A percentile compares a stretch with the other conserved stretches of the same genome.
Conservation (phyloP, 2,797 vertebrate species). For the Rhadinocentrus ornatus region DNA sequence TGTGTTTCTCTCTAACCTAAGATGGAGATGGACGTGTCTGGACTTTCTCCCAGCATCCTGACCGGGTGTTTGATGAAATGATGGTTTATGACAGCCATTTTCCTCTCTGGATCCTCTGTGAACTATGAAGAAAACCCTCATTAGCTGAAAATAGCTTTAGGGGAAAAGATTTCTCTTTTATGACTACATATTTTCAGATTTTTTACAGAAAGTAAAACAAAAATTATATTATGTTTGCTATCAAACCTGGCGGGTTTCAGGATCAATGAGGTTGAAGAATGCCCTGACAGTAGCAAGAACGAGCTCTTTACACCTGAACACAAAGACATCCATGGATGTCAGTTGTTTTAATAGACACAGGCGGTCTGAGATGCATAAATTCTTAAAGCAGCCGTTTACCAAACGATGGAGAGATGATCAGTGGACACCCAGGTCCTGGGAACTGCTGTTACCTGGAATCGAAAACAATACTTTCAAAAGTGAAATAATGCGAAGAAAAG, state of each 20-base stretch:
- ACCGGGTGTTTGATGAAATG: conserved; percentile 95
- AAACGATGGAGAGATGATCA: conserved; percentile 97
- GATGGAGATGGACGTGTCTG: conserved; percentile 79
- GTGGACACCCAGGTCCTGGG: conserved; percentile 97
- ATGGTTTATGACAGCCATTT: conserved; percentile 87
- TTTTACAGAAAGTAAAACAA: not conserved
- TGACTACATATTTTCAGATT: not conserved
- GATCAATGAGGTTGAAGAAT: conserved; percentile 94
- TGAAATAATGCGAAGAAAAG: not conserved
- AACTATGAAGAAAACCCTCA: conserved; percentile 80
- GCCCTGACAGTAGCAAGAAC: conserved; percentile 91
- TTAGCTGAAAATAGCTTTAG: not conserved
- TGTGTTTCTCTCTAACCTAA: conserved; percentile 79
- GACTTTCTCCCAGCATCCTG: conserved; percentile 82
- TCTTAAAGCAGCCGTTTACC: conserved; percentile 80
- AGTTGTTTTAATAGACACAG: not conserved
- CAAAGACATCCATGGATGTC: conserved; percentile 10
- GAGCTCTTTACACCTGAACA: conserved; percentile 94
- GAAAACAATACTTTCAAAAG: too few species aligned
- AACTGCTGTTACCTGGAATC: conserved; percentile 89
- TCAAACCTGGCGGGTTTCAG: conserved; percentile 92
- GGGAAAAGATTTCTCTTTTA: not conserved
- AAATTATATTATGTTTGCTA: not conserved
- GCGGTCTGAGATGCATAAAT: not conserved
- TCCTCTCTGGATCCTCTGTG: conserved; percentile 86